A percentile compares a stretch with the other conserved stretches of the same genome.
These are phyloP conservation scores for Sitophilus oryzae DNA, from an alignment of 1,140 invertebrate species.

Conservation along the genomic window DNA sequence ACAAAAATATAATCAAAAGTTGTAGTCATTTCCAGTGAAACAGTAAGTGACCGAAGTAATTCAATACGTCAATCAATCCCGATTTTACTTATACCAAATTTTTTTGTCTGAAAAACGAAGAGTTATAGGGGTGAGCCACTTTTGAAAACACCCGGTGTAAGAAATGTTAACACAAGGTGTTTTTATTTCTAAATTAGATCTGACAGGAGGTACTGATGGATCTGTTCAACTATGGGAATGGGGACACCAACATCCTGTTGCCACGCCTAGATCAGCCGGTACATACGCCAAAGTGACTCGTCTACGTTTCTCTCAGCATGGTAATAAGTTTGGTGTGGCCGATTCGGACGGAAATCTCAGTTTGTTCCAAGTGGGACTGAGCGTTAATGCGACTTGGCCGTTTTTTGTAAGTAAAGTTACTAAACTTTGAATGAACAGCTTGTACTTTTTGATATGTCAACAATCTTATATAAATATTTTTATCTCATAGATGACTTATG, in stretches of 20 bases:
- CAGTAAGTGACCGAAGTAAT: too few relatives aligned
- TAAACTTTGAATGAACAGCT: background rate
- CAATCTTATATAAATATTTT: background rate
- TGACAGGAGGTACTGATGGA: constrained; percentile 95
- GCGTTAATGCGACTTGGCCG: constrained; percentile 74
- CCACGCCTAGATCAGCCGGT: constrained; percentile 81
- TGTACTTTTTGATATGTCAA: too few relatives aligned
- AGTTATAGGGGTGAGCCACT: too few relatives aligned
- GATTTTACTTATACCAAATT: too few relatives aligned
- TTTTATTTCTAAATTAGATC: constrained; percentile 55
- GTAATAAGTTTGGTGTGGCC: constrained; percentile 96
- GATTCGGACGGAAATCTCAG: constrained; percentile 88
- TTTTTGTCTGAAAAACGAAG: too few relatives aligned
- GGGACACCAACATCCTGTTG: constrained; percentile 85
- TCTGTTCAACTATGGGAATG: constrained; percentile 98
- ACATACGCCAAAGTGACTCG: constrained; percentile 91
- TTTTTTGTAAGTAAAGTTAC: constrained; percentile 80
- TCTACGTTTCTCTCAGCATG: constrained; percentile 90
- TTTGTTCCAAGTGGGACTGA: constrained; percentile 88
- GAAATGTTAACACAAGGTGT: background rate
- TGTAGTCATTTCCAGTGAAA: too few relatives aligned
- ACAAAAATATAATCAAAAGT: too few relatives aligned
- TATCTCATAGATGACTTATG: too few relatives aligned
- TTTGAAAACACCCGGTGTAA: too few relatives aligned
- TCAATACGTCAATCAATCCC: too few relatives aligned